Evolutionary conservation across 2,888 invertebrate genomes (phyloP), one percentile per base, ranked within the genome.

Genomic region (Drosophila basisetae): DNA sequence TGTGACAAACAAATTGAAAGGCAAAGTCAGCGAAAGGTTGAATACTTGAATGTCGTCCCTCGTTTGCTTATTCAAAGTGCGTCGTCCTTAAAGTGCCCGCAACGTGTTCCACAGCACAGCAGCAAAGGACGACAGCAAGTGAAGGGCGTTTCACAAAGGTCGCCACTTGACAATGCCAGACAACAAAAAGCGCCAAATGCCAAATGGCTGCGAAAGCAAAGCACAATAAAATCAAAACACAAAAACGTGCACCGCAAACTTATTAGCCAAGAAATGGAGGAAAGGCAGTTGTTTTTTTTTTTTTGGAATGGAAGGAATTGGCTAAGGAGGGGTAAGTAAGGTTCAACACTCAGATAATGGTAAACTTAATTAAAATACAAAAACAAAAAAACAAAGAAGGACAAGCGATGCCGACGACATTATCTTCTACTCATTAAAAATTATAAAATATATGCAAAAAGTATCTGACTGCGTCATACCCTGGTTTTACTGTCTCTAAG

Each of bases 1-100:
- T 66, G 77, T 55, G 58, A 56, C 56, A 80, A 83, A 66, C 67
- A 76, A 76, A 73, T 73, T 72, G 66, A 71, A 75, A 52, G 72
- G 30, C 73, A 82, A 82, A 78, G 76, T 82, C 73, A 83, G 70
- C 69, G 28, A 75, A 68, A 80, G 71, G 58, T 79, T 81, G 72
- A 58, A 58, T 18, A 41, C 30, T 58, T 52, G 52, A 70, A 33
- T 35, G 22, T 25, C 18, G 6, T 47, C 66, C 13, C 10, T 50
- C 64, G 49, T 64, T 83, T 87, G 67, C 35, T 65, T 76, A 89
- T 89, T 78, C 89, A 86, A 73, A 72, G 78, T 76, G 73, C 76
- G 73, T 77, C 72, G 87, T 82, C 84, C 82, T 89, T 82, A 76
- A 89, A 89, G 87, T 86, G 84, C 75, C 89, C 84, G 82, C 87